Conservation (phyloP, 1,140 invertebrate genomes). For the Macrostomum lignano region DNA sequence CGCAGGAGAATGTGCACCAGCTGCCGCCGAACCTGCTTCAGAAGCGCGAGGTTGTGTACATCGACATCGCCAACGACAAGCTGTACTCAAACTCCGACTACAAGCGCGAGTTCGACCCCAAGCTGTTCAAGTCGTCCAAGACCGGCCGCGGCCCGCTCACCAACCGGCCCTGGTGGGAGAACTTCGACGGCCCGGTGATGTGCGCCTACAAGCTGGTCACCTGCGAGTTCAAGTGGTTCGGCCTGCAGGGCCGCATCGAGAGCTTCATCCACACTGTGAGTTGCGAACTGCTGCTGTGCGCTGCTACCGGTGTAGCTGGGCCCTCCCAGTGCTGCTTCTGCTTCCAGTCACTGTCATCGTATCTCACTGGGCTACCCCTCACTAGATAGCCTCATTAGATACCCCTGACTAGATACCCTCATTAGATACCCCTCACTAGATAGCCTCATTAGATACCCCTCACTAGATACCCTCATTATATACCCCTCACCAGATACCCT, state of each 20-base stretch:
- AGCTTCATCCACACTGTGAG: slow-evolving; percentile 34
- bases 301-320: no score
- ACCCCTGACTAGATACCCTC: no score
- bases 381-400: no score
- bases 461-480: no score
- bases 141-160: slow-evolving; percentile 64
- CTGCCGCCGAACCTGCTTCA: slow-evolving; percentile 57
- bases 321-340: no score
- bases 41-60: slow-evolving; percentile 50
- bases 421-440: no score
- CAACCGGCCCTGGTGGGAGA: slow-evolving; percentile 24
- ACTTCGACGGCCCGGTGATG: slow-evolving; percentile 52
- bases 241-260: slow-evolving; percentile 70
- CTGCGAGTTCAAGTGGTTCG: slow-evolving; percentile 96
- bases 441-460: no score
- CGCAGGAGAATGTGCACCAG: slow-evolving; percentile 36
- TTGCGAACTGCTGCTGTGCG: neutral
- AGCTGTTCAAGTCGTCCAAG: slow-evolving; percentile 50
- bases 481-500: no score
- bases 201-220: slow-evolving; percentile 92
- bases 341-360: no score
- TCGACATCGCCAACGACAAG: slow-evolving; percentile 65
- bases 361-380: no score
- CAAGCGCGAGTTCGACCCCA: slow-evolving; percentile 3
- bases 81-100: slow-evolving; percentile 1